A percentile compares a stretch with the other conserved stretches of the same genome.
phyloP scores from a whole-genome alignment of 1,140 invertebrate species.

The Ctenoplectra terminalis region DNA sequence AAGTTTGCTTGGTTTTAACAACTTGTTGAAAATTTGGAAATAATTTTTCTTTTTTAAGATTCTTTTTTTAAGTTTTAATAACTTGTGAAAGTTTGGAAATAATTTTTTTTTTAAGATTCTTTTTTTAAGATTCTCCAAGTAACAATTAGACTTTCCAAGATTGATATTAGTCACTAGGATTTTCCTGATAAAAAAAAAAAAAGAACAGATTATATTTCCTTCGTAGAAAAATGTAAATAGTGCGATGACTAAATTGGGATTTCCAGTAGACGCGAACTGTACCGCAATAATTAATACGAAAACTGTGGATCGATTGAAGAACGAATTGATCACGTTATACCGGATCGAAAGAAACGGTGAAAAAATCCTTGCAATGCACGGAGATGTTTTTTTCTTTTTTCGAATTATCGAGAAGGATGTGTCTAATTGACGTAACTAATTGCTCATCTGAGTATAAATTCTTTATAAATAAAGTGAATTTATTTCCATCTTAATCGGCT shows the following conservation, averaged over 20 bases:
- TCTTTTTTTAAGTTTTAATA: too few species aligned
- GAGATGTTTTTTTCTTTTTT: background rate
- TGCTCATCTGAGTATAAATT: background rate
- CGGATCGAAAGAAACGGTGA: background rate
- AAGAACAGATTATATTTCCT: background rate
- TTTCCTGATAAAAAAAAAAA: background rate
- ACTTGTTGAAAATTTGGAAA: too few species aligned
- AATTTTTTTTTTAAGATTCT: background rate
- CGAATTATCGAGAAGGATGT: background rate
- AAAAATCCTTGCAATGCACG: background rate
- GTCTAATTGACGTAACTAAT: slow-evolving; percentile 8
- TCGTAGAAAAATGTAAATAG: background rate
- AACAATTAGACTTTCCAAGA: background rate
- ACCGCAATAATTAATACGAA: background rate
- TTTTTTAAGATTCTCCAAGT: too few species aligned
- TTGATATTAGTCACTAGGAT: background rate
- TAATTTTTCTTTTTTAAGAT: too few species aligned
- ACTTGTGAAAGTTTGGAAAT: too few species aligned
- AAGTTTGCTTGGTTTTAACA: too few species aligned
- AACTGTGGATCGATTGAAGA: too few species aligned
- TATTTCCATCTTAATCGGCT: background rate
- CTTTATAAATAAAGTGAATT: background rate
- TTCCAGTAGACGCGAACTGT: background rate
- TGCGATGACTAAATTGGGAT: background rate
- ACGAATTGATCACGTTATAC: background rate